Evolutionary conservation across 2,113 vertebrate species (phyloP), one percentile per base, ranked within the genome.

Genomic region (Todiramphus chloris): DNA sequence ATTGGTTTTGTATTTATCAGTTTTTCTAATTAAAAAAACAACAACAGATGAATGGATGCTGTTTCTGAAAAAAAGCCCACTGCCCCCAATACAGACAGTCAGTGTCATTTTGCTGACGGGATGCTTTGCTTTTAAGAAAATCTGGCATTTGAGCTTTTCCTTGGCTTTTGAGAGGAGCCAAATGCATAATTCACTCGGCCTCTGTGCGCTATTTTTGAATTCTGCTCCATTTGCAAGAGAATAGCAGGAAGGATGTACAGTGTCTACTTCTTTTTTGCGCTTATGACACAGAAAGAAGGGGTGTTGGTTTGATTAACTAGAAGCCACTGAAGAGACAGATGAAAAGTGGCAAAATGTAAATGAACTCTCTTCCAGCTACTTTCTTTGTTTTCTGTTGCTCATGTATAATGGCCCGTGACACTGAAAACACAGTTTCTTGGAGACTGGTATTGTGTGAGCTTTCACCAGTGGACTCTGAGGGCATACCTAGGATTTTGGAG

Each of bases 211-310:
- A 94, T 94, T 96, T 96, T 96, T 95, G 82, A 94, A 94, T 97
- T 96, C 94, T 97, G 90, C 91, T 96, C 92, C 67, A 97, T 97
- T 97, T 97, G 95, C 96, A 97, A 97, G 82, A 97, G 97, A 97
- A 97, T 95, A 91, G 95, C 11, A 14, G 93, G 74, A 91, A 97
- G 87, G 89, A 91, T 93, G 93, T 94, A 94, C 90, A 94, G 93
- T 94, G 93, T 78, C 89, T 85, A 86, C 79, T 94, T 93, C 82
- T 96, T 94, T 96, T 90, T 95, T 76, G 69, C 0, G 18, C 79
- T 89, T 84, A 63, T 85, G 92, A 72, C 84, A 73, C 82, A 92
- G 75, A 95, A 59, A 89, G 85, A 84, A 92, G 83, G 81, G 79
- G 80, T 90, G 78, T 94, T 97, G 73, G 73, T 81, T 95, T 93